Evolutionary conservation across 1,140 invertebrate genomes (phyloP).

Genomic region (Episyrphus balteatus): DNA sequence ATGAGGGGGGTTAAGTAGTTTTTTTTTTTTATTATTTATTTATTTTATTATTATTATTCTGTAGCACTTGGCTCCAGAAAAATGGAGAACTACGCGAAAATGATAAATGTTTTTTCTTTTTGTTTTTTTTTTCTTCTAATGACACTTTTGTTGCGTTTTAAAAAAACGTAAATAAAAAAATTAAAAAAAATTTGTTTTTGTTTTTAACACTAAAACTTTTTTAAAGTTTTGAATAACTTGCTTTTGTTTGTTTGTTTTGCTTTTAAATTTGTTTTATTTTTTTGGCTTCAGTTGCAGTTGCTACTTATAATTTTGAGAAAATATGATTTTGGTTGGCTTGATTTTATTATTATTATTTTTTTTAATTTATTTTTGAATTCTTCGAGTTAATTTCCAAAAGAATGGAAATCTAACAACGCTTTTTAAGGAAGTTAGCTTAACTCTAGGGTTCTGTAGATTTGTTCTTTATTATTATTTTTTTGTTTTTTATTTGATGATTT

Average conservation of each 20-base stretch:
- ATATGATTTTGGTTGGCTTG: slow-evolving; percentile 15
- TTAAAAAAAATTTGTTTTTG: no score
- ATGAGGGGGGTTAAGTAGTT: slow-evolving; percentile 2
- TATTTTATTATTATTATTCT: slow-evolving; percentile 10
- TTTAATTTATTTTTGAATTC: slow-evolving; percentile 29
- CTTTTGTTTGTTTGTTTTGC: slow-evolving; percentile 6
- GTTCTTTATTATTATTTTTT: slow-evolving; percentile 9
- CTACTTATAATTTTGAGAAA: no score
- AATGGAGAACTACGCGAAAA: neutral
- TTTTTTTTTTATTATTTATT: slow-evolving; percentile 19
- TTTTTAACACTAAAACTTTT: no score
- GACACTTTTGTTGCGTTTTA: no score
- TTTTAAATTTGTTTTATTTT: neutral
- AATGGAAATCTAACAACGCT: slow-evolving; percentile 35
- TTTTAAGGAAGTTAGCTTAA: slow-evolving; percentile 14
- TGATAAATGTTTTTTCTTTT: no score
- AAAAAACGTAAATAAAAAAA: no score
- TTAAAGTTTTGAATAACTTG: slow-evolving; percentile 15
- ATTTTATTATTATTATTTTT: slow-evolving; percentile 24
- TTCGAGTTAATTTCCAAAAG: slow-evolving; percentile 31
- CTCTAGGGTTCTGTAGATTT: slow-evolving; percentile 1
- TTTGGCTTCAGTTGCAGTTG: slow-evolving; percentile 9
- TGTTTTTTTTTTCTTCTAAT: neutral
- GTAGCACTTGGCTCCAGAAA: neutral
- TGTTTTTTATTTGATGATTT: slow-evolving; percentile 36